Evolutionary conservation across 1,140 invertebrate genomes (phyloP), one percentile per base, ranked within the genome.

Genomic region (Tigriopus japonicus): DNA sequence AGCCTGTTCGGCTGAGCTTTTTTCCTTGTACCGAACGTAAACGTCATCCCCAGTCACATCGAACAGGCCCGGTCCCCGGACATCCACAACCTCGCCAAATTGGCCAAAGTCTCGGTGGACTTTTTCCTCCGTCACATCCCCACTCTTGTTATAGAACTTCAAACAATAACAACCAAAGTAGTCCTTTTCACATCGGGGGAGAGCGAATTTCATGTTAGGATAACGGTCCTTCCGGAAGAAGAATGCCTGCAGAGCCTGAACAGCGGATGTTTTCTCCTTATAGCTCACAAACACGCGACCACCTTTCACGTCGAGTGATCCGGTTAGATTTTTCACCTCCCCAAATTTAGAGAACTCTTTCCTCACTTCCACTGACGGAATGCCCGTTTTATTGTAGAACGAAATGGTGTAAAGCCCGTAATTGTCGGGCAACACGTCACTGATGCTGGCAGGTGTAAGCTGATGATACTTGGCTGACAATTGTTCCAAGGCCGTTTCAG

Each of bases 151-250:
- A 40, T 61, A 61, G 40, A 61, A 61, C 51, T 61, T 61, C 7
- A 61, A 23, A 40, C 59, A 61, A 35, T 56, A 61, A 15, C 59
- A 61, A 24, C 59, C 59, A 61, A 61, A 61, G 51, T 61, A 61
- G 15, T 61, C 59, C 15, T 61, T 61, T 19, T 61, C 59, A 55
- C 59, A 61, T 52, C 59, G 6, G 14, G 59, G 59, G 13, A 61
- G 52, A 12, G 59, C 59, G 52, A 61, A 61, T 45, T 61, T 61
- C 59, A 61, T 61, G 23, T 61, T 61, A 2, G 59, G 59, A 40
- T 61, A 61, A 9, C 51, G 15, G 28, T 61, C 59, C 23, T 61
- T 61, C 2, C 59, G 21, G 17, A 61, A 61, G 15, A 61, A 61
- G 40, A 61, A 61, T 15, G 59, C 59, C 23, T 61, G 59, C 49